These are phyloP conservation scores for Pteria penguin DNA, from an alignment of 2,888 invertebrate species.

Conservation along the genomic window DNA sequence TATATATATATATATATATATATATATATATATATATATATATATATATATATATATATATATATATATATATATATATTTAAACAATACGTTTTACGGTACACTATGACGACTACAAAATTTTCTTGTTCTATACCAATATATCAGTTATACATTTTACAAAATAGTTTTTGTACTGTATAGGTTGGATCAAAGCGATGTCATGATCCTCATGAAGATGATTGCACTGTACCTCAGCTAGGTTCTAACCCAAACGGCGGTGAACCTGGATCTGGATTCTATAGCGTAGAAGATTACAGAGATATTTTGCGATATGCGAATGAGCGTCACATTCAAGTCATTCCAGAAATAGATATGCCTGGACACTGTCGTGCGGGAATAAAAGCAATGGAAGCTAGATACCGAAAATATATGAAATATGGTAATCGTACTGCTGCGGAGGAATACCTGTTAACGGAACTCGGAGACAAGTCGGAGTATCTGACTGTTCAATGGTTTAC, in stretches of 20 bases:
- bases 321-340: conserved; percentile 68
- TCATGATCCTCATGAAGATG: conserved; percentile 64
- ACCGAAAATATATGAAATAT: conserved; percentile 42
- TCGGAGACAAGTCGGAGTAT: conserved; percentile 61
- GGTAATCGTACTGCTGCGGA: conserved; percentile 42
- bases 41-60: too few relatives aligned
- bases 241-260: conserved; percentile 67
- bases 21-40: too few relatives aligned
- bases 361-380: conserved; percentile 75
- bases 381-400: conserved; percentile 67
- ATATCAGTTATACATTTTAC: too few relatives aligned
- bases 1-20: too few relatives aligned
- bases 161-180: too few relatives aligned
- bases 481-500: conserved; percentile 69
- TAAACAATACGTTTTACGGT: too few relatives aligned
- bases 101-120: too few relatives aligned
- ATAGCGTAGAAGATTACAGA: conserved; percentile 67
- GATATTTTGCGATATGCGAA: conserved; percentile 72
- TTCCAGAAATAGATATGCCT: conserved; percentile 78
- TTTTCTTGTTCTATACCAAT: too few relatives aligned
- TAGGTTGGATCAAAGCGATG: conserved; percentile 72
- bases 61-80: too few relatives aligned
- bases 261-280: conserved; percentile 68
- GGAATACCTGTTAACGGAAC: conserved; percentile 63
- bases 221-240: conserved; percentile 72